A percentile compares a stretch with the other conserved stretches of the same genome.
Evolutionary conservation across 2,113 vertebrate species (phyloP).

Genomic region (Laterallus jamaicensis): DNA sequence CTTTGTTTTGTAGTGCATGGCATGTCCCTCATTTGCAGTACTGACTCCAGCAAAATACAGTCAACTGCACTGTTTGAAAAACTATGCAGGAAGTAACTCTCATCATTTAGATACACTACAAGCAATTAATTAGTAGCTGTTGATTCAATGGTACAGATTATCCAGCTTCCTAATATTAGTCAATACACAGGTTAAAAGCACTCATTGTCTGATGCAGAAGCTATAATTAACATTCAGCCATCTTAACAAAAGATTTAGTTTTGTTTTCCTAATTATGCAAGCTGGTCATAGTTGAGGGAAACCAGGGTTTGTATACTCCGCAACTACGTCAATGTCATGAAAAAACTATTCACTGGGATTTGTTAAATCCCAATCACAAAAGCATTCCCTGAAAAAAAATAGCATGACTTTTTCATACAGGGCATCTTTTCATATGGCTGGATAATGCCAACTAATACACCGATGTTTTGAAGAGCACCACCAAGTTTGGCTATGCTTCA

Average conservation of each 20-base stretch:
- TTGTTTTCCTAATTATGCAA: neutral
- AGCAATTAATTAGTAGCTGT: neutral
- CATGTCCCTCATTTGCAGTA: accelerated
- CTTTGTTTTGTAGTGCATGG: neutral
- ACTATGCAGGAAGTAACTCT: neutral
- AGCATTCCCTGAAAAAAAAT: neutral
- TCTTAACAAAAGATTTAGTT: neutral
- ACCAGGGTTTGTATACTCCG: neutral
- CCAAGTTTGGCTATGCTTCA: neutral
- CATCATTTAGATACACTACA: neutral
- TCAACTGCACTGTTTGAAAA: neutral
- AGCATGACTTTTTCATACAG: neutral
- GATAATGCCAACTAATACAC: neutral
- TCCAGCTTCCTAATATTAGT: neutral
- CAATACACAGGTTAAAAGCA: neutral
- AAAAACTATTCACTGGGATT: neutral
- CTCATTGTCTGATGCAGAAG: neutral
- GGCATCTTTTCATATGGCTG: neutral
- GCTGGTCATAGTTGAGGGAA: neutral
- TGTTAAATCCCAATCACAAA: neutral
- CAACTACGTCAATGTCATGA: neutral
- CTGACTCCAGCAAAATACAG: neutral
- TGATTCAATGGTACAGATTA: neutral
- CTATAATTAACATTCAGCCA: neutral
- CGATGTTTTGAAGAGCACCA: neutral